Evolutionary conservation across 1,140 invertebrate species (phyloP), one percentile per base, ranked within the genome.

Genomic region (Pseudoatta argentina): DNA sequence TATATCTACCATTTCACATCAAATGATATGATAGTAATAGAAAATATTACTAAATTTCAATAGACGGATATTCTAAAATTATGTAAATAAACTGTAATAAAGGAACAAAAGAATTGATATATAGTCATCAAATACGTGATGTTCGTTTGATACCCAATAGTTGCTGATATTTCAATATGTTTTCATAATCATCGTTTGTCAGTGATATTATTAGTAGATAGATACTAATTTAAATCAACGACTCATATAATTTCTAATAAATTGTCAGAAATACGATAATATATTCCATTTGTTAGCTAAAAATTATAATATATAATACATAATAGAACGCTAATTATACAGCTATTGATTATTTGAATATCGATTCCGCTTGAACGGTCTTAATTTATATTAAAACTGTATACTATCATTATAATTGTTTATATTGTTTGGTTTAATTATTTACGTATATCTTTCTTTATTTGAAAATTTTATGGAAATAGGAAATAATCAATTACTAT

Each of bases 141-240:
- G 18, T 73, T 57, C 3, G 39, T 44, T 83, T 75, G n/a, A 34
- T 59, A 24, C 18, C n/a, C 69, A 72, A 72, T 72, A 21, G 24
- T 21, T 48, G 67, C 14, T 44, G 16, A 51, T 51, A 34, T 30
- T 57, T 81, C 16, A 8, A 48, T 48, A 75, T 34, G 21, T 48
- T 21, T n/a, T 71, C 27, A 30, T 21, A 34, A 18, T 48, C 59
- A 69, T 69, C 27, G 81, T 34, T 72, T n/a, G 21, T 69, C 18
- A 72, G 51, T 78, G 69, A 57, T 61, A 55, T 48, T 72, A 83
- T 57, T 18, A 57, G 7, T 78, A 85, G 30, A 85, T n/a, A 72
- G 44, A 57, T 73, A 86, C 75, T 63, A 63, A 69, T 86, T 75
- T 89, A 85, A 89, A 77, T 79, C 75, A 64, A 18, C 10, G 59